Conservation (phyloP, 30 jellyfish, hydroid and myxozoan species). For the Cassiopea xamachana region DNA sequence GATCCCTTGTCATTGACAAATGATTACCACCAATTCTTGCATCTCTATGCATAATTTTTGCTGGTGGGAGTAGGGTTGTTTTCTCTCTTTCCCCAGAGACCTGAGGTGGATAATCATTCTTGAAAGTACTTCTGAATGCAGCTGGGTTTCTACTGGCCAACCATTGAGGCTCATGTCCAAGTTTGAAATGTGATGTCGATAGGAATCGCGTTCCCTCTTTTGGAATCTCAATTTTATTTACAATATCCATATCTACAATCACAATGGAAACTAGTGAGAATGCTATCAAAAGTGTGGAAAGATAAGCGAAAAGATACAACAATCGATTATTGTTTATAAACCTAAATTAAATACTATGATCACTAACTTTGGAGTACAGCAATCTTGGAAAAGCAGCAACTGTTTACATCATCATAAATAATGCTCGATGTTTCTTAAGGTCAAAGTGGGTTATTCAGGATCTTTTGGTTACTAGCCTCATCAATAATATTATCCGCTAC, state of each 20-base stretch:
- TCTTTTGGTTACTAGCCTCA: no score
- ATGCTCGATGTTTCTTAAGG: no score
- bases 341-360: no score
- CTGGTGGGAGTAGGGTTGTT: slow-evolving; percentile 77
- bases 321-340: no score
- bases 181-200: slow-evolving; percentile 72
- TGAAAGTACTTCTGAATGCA: slow-evolving; percentile 82
- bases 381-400: no score
- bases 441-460: no score
- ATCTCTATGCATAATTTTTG: slow-evolving; percentile 83
- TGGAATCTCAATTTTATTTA: slow-evolving; percentile 48
- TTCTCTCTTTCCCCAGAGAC: slow-evolving; percentile 27
- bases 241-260: slow-evolving; percentile 24
- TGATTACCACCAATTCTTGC: slow-evolving; percentile 53
- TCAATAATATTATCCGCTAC: no score
- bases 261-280: not conserved
- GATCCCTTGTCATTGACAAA: slow-evolving; percentile 76
- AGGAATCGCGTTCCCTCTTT: slow-evolving; percentile 76
- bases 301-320: not conserved
- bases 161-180: slow-evolving; percentile 83
- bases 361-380: no score
- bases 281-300: not conserved
- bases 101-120: slow-evolving; percentile 81
- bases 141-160: slow-evolving; percentile 52
- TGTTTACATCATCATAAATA: no score